Conservation (phyloP, 2,888 invertebrate species). For the Chrysodeixis includens region DNA sequence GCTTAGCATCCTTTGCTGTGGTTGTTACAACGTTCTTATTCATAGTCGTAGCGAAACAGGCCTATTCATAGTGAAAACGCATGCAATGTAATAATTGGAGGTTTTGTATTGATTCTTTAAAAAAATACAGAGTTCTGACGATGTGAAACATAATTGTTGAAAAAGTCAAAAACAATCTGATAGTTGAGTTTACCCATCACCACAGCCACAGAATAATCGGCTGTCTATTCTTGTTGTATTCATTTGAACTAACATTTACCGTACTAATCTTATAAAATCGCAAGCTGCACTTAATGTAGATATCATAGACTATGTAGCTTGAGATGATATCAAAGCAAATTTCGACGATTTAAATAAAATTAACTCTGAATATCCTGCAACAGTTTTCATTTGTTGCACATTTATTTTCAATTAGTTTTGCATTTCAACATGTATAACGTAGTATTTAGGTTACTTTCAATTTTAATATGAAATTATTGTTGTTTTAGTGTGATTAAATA, state of each 20-base stretch:
- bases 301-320: no score
- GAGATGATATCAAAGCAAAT: no score
- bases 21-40: conserved; percentile 51
- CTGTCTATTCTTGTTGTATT: not conserved
- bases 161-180: not conserved
- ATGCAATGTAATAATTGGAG: not conserved
- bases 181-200: not conserved
- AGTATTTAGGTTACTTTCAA: no score
- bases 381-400: no score
- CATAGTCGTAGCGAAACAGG: no score
- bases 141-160: not conserved
- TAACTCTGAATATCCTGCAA: no score
- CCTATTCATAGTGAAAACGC: conserved; percentile 16
- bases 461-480: no score
- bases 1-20: conserved; percentile 56
- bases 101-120: conserved; percentile 1
- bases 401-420: no score
- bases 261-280: no score
- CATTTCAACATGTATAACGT: no score
- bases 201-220: not conserved
- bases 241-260: not conserved
- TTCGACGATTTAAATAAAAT: no score
- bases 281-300: no score
- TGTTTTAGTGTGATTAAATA: not conserved
- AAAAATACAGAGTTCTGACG: conserved; percentile 5